phyloP scores from a whole-genome alignment of 2,888 invertebrate species.

The Campopleginae sp. region DNA sequence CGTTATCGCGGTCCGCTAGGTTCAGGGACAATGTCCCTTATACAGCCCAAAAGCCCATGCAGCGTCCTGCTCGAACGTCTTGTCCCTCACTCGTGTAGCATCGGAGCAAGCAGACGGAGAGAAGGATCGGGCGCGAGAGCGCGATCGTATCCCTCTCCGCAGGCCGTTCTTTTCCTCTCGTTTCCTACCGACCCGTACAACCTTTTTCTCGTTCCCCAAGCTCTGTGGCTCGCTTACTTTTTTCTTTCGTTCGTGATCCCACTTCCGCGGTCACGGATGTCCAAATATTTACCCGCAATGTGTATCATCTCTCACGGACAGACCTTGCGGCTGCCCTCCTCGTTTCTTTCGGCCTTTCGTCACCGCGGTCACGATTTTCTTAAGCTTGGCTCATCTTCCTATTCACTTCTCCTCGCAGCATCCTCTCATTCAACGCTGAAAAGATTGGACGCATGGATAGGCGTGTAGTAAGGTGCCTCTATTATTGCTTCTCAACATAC shows the following conservation, averaged over 20 bases:
- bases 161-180: constrained; percentile 29
- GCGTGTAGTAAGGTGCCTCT: constrained; percentile 66
- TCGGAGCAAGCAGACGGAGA: constrained; percentile 33
- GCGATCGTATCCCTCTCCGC: not conserved
- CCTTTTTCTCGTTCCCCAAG: constrained; percentile 51
- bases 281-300: constrained; percentile 82
- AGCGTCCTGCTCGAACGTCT: constrained; percentile 58
- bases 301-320: constrained; percentile 72
- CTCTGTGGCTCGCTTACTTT: constrained; percentile 44
- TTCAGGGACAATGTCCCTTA: constrained; percentile 79
- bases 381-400: constrained; percentile 53
- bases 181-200: constrained; percentile 23
- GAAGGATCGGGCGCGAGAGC: not conserved
- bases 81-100: constrained; percentile 22
- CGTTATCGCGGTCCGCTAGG: constrained; percentile 82
- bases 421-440: constrained; percentile 62
- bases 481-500: constrained; percentile 57
- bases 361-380: constrained; percentile 45
- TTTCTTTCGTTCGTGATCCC: constrained; percentile 65
- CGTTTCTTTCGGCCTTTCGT: constrained; percentile 33
- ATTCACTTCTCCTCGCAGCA: constrained; percentile 43
- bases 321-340: constrained; percentile 51
- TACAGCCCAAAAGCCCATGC: too few species aligned
- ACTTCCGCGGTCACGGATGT: constrained; percentile 76
- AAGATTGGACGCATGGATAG: constrained; percentile 64